These are phyloP conservation scores for Ernsta delagoae DNA, from an alignment of 2,888 invertebrate genomes.

Conservation along the genomic window DNA sequence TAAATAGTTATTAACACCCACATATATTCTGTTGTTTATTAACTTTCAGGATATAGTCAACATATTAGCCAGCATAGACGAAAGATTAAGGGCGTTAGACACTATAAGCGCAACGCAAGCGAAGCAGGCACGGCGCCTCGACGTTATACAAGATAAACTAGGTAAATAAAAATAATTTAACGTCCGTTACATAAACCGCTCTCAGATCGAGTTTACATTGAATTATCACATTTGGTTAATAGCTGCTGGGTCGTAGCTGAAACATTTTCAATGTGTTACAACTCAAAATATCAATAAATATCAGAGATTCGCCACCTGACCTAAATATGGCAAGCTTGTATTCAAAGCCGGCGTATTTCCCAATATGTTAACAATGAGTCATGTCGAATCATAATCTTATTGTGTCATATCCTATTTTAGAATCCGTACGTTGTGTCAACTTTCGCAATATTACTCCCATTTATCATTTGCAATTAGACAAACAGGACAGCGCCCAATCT, in stretches of 20 bases:
- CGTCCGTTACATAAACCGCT: constrained; percentile 17
- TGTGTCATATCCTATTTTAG: constrained; percentile 81
- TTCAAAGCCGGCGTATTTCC: constrained; percentile 44
- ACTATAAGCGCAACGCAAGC: constrained; percentile 69
- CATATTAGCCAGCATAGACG: constrained; percentile 72
- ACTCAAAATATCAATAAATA: constrained; percentile 28
- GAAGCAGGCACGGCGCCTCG: constrained; percentile 74
- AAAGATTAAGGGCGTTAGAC: constrained; percentile 71
- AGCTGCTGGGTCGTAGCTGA: constrained; percentile 22
- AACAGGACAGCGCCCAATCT: constrained; percentile 69
- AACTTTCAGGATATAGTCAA: constrained; percentile 70
- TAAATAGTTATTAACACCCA: too few species aligned
- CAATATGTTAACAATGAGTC: constrained; percentile 51
- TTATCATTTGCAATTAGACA: constrained; percentile 67
- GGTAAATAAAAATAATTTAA: constrained; percentile 54
- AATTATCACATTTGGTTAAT: constrained; percentile 11
- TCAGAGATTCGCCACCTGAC: constrained; percentile 44
- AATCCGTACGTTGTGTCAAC: constrained; percentile 56
- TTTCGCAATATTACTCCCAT: constrained; percentile 68
- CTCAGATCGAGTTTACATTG: background rate
- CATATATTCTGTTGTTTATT: background rate
- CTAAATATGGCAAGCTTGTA: constrained; percentile 44
- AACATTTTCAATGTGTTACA: constrained; percentile 31
- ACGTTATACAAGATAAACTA: constrained; percentile 77
- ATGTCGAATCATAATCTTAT: constrained; percentile 50